phyloP scores from a whole-genome alignment of 2,797 vertebrate species.

The Chiloscyllium punctatum region DNA sequence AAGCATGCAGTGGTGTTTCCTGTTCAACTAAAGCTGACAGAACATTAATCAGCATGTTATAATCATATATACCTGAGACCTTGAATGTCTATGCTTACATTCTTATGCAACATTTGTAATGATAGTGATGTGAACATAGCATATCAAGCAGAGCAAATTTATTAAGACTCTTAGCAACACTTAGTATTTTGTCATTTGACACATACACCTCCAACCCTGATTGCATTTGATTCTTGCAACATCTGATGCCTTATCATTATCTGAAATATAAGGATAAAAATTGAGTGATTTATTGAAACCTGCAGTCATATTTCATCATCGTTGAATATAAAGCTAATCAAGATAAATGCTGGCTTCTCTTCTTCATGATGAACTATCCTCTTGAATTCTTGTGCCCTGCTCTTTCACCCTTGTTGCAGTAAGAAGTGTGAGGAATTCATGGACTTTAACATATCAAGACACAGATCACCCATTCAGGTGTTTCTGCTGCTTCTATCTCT shows the following conservation, averaged over 20 bases:
- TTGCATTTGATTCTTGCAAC: too few species aligned
- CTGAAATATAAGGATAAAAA: background rate
- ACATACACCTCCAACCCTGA: too few species aligned
- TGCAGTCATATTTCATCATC: background rate
- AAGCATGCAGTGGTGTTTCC: background rate
- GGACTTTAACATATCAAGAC: background rate
- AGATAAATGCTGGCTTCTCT: background rate
- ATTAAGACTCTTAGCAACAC: background rate
- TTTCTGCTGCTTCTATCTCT: background rate
- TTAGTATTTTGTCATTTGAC: background rate
- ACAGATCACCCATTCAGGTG: background rate
- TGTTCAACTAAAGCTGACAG: background rate
- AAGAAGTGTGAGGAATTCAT: background rate
- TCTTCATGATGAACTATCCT: background rate
- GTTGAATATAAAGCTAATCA: background rate
- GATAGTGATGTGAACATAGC: background rate
- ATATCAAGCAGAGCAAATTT: background rate
- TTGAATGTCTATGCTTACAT: slow-evolving; percentile 3
- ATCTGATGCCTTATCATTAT: background rate
- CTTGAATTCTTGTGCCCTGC: background rate
- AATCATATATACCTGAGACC: background rate
- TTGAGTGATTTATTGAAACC: background rate
- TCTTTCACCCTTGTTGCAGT: background rate
- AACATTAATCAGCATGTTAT: slow-evolving; percentile 8
- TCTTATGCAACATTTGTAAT: background rate